Percentiles rank a stretch among this genome's conserved stretches.
Evolutionary conservation across 2,113 vertebrate genomes (phyloP).

Genomic region (Verasper variegatus): DNA sequence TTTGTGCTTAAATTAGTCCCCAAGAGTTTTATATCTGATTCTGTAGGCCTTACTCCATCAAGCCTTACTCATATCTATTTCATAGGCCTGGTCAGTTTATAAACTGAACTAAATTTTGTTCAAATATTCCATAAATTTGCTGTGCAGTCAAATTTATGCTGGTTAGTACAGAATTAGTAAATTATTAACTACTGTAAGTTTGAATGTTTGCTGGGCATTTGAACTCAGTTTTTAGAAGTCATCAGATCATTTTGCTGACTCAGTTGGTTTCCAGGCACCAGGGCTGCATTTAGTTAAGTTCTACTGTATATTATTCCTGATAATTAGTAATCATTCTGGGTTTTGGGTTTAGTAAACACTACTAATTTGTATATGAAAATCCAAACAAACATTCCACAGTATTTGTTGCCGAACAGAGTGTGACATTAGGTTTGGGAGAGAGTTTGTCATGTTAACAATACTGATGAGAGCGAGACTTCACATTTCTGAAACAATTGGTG

Average conservation of each 20-base stretch:
- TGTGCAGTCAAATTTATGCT: neutral
- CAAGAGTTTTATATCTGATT: neutral
- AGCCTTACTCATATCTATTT: neutral
- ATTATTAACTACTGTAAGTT: neutral
- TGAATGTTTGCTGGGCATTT: slow-evolving; percentile 1
- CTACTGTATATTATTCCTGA: slow-evolving; percentile 13
- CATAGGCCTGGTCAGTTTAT: neutral
- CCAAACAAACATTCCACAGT: neutral
- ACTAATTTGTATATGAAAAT: slow-evolving; percentile 25
- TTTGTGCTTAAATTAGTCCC: neutral
- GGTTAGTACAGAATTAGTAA: neutral
- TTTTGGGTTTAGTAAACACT: slow-evolving; percentile 26
- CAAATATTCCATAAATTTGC: neutral
- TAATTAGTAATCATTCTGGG: slow-evolving; percentile 25
- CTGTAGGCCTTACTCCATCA: neutral
- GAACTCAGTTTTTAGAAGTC: neutral
- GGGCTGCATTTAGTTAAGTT: slow-evolving; percentile 23
- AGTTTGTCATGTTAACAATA: slow-evolving; percentile 35
- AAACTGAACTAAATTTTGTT: neutral
- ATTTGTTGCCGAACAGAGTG: neutral
- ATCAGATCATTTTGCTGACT: slow-evolving; percentile 32
- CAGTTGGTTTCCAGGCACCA: slow-evolving; percentile 1
- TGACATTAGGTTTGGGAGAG: slow-evolving; percentile 12
- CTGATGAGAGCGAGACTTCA: slow-evolving; percentile 3
- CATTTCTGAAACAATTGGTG: slow-evolving; percentile 2